These are phyloP conservation scores for Pseudoatta argentina DNA, from an alignment of 1,140 invertebrate species.

Conservation along the genomic window DNA sequence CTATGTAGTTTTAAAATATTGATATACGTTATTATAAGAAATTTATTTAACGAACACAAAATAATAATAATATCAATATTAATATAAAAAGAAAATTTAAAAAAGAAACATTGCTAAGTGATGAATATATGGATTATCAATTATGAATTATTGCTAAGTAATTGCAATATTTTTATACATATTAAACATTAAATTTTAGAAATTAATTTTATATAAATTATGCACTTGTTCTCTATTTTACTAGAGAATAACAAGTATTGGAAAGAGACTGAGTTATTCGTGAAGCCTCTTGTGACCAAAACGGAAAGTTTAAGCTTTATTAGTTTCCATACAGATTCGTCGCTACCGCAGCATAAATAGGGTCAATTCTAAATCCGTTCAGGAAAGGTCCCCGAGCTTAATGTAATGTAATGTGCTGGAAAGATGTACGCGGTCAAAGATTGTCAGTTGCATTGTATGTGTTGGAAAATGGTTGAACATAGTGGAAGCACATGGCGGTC, in stretches of 20 bases:
- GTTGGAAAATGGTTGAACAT: conserved; percentile 28
- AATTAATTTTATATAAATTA: neutral
- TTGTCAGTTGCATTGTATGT: conserved; percentile 8
- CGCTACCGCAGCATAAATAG: conserved; percentile 24
- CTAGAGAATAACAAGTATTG: neutral
- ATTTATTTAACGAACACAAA: neutral
- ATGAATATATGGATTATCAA: neutral
- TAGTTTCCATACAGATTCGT: conserved; percentile 15
- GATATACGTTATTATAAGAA: neutral
- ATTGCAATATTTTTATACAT: neutral
- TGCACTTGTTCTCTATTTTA: neutral
- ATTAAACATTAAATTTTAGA: neutral
- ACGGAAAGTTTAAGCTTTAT: neutral
- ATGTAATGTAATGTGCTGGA: conserved; percentile 48
- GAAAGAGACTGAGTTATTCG: conserved; percentile 27
- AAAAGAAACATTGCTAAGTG: neutral
- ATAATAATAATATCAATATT: neutral
- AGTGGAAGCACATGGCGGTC: conserved; percentile 20
- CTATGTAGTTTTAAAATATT: neutral
- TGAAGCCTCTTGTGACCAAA: neutral
- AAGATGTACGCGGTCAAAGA: conserved; percentile 44
- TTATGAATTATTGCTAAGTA: neutral
- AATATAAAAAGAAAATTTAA: neutral
- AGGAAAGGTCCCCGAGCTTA: conserved; percentile 44
- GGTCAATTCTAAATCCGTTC: conserved; percentile 2